Base-by-base conservation (phyloP, 2,888 invertebrate genomes). In the Zaprionus lineosus region DNA sequence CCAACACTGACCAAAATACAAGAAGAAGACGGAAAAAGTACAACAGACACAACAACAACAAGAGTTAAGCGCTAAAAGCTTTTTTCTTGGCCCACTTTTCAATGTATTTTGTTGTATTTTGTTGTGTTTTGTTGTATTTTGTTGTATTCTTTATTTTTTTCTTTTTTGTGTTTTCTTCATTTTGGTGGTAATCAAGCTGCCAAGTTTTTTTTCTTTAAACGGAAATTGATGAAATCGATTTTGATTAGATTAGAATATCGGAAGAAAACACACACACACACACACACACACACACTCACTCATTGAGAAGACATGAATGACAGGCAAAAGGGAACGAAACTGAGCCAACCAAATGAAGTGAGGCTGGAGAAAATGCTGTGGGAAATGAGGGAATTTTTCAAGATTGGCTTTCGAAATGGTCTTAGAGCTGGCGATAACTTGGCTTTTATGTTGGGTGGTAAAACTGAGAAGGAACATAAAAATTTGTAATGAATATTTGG, bases 161-260 rank as follows among this genome's bases (percentile, higher is more conserved):
- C n/a, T n/a, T n/a, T 59, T 47, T 50, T n/a, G n/a, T n/a, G n/a
- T n/a, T n/a, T n/a, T n/a, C n/a, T n/a, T n/a, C n/a, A n/a, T n/a
- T n/a, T n/a, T n/a, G n/a, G n/a, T 39, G 51, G 71, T 60, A 70
- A 69, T 69, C 68, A 69, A 64, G 51, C 48, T 69, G 65, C 68
- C 68, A 64, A 56, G 62, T 55, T 44, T 48, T 29, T 37, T 9
- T n/a, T n/a, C n/a, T n/a, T n/a, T n/a, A n/a, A 67, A 48, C 67
- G 73, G 73, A 71, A 71, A 71, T 71, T 72, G 59, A 71, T 64
- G 56, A 72, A 72, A 72, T 72, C 64, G 71, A 72, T 72, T 63
- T 59, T 56, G 67, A 71, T 64, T 64, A 56, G 64, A 72, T 72
- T 72, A 67, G 59, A 72, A 63, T 59, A 59, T 43, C 29, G 18